Base-by-base conservation (phyloP, 2,888 invertebrate species). In the Sceliomorpha sp. region DNA sequence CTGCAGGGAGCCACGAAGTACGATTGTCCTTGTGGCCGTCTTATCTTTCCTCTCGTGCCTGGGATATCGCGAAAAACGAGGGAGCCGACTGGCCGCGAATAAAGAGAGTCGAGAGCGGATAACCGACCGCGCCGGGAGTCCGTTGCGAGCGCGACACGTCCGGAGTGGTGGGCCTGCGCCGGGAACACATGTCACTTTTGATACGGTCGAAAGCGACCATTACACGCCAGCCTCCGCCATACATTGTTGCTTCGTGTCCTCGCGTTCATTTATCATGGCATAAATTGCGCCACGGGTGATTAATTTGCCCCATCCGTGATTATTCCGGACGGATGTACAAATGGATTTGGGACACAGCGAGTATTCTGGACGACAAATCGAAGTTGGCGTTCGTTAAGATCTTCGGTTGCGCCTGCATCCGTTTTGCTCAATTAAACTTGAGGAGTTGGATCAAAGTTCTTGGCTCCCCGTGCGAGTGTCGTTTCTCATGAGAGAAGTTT, bases 1-100 rank as follows among this genome's bases (percentile, higher is more conserved):
- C 75, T 20, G 75, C 48, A 76, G 73, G 72, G 76, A 77, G 71
- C 63, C 67, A 64, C 58, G 40, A 66, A 32, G 66, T 68, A 73
- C 73, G 76, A 80, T 80, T 76, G 76, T 77, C 73, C 78, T 51
- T 67, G 75, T 68, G 64, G 13, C 58, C 44, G 44, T 48, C 68
- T 60, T 58, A 50, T 55, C 64, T 68, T 10, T 10, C 27, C 39
- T 24, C 24, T 26, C 31, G 34, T 39, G 40, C 56, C 40, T 36
- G 51, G 10, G 47, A 39, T 68, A 69, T 69, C 62, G 47, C 51
- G 47, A 50, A 53, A 62, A 56, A 55, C 24, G 42, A 32, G 53
- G 56, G 55, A 62, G 48, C 71, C 36, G 55, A 72, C 59, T 48
- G 40, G 39, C 44, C 48, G 48, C 68, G 36, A 67, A 55, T 42